Conservation (phyloP, 2,888 invertebrate species). For the Cantharis rufa region DNA sequence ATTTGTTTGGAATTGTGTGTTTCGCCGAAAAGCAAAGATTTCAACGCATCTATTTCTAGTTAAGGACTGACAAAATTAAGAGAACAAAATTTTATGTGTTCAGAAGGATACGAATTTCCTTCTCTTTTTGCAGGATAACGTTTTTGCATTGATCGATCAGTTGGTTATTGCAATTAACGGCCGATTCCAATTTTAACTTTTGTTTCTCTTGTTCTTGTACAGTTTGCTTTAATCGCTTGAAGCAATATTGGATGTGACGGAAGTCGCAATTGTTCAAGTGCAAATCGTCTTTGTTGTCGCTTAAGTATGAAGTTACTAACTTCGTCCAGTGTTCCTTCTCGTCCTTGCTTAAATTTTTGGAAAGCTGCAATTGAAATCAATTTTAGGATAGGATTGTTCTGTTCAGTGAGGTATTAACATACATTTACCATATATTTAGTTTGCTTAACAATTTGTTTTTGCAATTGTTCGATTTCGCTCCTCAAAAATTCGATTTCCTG, state of each 20-base stretch:
- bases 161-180: slow-evolving; percentile 4
- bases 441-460: slow-evolving; percentile 33
- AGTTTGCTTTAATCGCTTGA: slow-evolving; percentile 45
- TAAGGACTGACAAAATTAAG: background rate
- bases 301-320: slow-evolving; percentile 40
- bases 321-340: slow-evolving; percentile 41
- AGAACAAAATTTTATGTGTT: background rate
- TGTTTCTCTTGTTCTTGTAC: slow-evolving; percentile 25
- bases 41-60: slow-evolving; percentile 1
- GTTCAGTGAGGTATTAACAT: background rate
- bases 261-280: slow-evolving; percentile 42
- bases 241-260: slow-evolving; percentile 49
- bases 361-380: slow-evolving; percentile 16
- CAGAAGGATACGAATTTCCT: slow-evolving; percentile 51
- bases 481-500: slow-evolving; percentile 55
- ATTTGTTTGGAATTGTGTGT: background rate
- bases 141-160: slow-evolving; percentile 45
- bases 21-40: background rate
- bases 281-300: slow-evolving; percentile 37
- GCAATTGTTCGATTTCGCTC: slow-evolving; percentile 53
- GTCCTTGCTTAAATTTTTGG: slow-evolving; percentile 33
- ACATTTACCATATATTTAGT: slow-evolving; percentile 10
- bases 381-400: background rate
- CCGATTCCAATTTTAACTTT: slow-evolving; percentile 1
- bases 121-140: slow-evolving; percentile 48